Percentiles rank a stretch among this genome's conserved stretches.
phyloP scores from a whole-genome alignment of 2,797 vertebrate species.

The Capromys pilorides region DNA sequence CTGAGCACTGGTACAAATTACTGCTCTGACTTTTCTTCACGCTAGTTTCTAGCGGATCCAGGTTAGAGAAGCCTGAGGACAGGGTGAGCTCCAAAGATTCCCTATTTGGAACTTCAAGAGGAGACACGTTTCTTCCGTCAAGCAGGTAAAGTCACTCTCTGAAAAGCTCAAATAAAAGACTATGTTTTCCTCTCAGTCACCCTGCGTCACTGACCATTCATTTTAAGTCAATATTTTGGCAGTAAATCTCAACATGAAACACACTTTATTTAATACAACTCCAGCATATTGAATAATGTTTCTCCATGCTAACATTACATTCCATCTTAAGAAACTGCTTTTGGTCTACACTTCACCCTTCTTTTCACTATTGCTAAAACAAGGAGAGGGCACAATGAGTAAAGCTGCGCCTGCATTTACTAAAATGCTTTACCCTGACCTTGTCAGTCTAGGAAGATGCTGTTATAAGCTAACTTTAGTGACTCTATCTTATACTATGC shows the following conservation, averaged over 20 bases:
- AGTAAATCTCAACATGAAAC: not conserved
- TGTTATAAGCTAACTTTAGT: too few species aligned
- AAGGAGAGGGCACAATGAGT: not conserved
- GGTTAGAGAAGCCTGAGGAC: not conserved
- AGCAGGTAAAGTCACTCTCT: not conserved
- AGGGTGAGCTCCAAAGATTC: not conserved
- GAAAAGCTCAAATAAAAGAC: not conserved
- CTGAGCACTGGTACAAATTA: conserved; percentile 64
- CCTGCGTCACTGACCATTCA: not conserved
- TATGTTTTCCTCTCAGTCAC: not conserved
- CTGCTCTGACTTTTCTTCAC: conserved; percentile 37
- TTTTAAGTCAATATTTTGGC: conserved; percentile 4
- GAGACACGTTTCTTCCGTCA: not conserved
- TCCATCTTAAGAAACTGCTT: not conserved
- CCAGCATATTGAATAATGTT: not conserved
- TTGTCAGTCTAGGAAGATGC: not conserved
- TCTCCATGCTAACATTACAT: not conserved
- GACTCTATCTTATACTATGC: too few species aligned
- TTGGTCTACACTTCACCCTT: fast-evolving
- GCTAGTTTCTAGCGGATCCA: not conserved
- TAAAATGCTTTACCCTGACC: not conserved
- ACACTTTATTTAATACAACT: not conserved
- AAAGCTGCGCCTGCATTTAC: too few species aligned
- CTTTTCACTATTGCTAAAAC: not conserved
- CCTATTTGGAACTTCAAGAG: not conserved